Evolutionary conservation across 2,888 invertebrate species (phyloP), one percentile per base, ranked within the genome.

Genomic region (Seira musarum): DNA sequence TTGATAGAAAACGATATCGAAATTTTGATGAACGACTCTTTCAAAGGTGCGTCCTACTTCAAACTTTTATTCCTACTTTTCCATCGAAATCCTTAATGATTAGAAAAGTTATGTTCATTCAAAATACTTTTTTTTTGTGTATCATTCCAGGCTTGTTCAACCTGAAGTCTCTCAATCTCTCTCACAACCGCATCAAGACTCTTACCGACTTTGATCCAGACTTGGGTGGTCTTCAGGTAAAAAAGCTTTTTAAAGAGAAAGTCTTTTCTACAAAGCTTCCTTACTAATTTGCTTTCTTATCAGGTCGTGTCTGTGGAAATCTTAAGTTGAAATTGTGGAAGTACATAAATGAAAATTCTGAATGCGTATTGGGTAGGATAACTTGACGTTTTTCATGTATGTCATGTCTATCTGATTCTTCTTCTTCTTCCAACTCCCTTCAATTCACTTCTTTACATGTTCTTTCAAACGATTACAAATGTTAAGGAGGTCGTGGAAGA

Each of bases 1-100:
- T 90, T 96, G 84, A 94, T 95, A 85, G 91, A 93, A 87, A 96
- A 96, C 89, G 93, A 94, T 88, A 90, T 97, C 86, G 94, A 95
- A 88, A 90, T 94, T 83, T 90, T 97, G 87, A 95, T 96, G 17
- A 93, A 94, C 88, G 96, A 96, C 88, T 92, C 96, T 83, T 90
- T 97, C 82, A 93, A 49, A 49, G 49, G 49, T 49, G 30, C 30
- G 15, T 49, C 40, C 6, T 40, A 13, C n/a, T n/a, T n/a, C n/a
- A n/a, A 8, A 40, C 6, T 40, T 40, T 40, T 5, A 40, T 40
- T 40, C 5, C 6, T 40, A 40, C 40, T 40, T 40, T 40, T 40
- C 6, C 13, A 13, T 5, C 40, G 13, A 40, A 8, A 8, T 40
- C 13, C 6, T 40, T 8, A 40, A 13, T 3, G 49, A 49, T 49